Conservation (phyloP, 2,113 vertebrate species). For the Hipposideros armiger region DNA sequence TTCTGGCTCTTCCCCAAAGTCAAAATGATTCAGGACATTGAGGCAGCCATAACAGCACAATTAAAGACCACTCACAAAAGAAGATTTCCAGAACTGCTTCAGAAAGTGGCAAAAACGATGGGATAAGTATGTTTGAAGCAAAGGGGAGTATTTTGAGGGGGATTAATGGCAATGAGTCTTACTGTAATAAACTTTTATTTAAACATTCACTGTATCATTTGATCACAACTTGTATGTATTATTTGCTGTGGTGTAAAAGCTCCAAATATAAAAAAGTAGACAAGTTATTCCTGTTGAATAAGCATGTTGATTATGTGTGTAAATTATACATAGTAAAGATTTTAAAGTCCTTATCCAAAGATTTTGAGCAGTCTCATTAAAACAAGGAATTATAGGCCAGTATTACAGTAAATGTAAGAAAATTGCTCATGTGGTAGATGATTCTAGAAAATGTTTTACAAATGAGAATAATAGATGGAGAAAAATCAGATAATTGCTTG, state of each 20-base stretch:
- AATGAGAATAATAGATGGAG: constrained; percentile 18
- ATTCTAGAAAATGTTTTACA: constrained; percentile 8
- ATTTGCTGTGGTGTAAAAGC: background rate
- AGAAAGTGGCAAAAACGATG: too few relatives aligned
- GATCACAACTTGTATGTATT: background rate
- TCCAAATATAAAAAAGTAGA: background rate
- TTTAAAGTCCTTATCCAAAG: constrained; percentile 33
- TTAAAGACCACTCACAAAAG: too few relatives aligned
- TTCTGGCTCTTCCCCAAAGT: too few relatives aligned
- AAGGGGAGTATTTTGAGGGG: too few relatives aligned
- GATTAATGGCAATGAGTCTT: too few relatives aligned
- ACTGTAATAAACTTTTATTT: too few relatives aligned
- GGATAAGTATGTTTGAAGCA: too few relatives aligned
- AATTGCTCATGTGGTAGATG: background rate
- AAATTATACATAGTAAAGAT: background rate
- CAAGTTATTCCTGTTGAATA: background rate
- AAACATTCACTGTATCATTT: too few relatives aligned
- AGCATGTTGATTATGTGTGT: constrained; percentile 11
- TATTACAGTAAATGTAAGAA: constrained; percentile 22
- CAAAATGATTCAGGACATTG: too few relatives aligned
- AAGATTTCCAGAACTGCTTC: too few relatives aligned
- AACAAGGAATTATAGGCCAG: background rate
- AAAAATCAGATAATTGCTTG: background rate
- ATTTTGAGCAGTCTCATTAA: constrained; percentile 36
- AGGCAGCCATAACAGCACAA: too few relatives aligned